Conservation (phyloP, 2,888 invertebrate genomes). For the Coecobrya sp. region DNA sequence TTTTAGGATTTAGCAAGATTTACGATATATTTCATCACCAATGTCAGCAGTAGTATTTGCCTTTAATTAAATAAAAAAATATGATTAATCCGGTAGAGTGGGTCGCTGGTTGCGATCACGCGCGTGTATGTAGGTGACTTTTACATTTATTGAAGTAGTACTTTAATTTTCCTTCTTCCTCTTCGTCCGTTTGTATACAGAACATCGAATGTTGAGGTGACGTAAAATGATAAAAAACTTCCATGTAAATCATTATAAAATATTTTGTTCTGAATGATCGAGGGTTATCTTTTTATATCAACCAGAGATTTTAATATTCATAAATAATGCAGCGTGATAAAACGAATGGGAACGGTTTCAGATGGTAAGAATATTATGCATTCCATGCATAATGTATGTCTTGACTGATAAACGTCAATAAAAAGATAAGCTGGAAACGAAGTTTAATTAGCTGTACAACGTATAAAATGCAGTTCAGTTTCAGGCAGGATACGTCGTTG, state of each 20-base stretch:
- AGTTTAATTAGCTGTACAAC: neutral
- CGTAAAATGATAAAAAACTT: constrained; percentile 17
- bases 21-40: no score
- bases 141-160: no score
- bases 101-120: no score
- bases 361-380: neutral
- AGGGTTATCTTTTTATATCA: constrained; percentile 44
- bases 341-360: constrained; percentile 70
- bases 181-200: neutral
- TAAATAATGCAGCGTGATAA: neutral
- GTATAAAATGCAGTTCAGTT: neutral
- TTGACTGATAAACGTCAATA: neutral
- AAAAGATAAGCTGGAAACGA: neutral
- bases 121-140: no score
- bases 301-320: constrained; percentile 2
- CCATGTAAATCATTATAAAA: neutral
- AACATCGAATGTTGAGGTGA: neutral
- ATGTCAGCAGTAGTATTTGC: no score
- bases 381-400: neutral
- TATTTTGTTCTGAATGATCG: neutral
- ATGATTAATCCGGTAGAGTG: no score
- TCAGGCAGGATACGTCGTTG: neutral
- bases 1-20: no score
- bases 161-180: neutral
- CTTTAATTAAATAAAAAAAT: no score